Evolutionary conservation across 37 sponge, comb jelly and placozoan species (phyloP).

Genomic region (Geodia barretti): DNA sequence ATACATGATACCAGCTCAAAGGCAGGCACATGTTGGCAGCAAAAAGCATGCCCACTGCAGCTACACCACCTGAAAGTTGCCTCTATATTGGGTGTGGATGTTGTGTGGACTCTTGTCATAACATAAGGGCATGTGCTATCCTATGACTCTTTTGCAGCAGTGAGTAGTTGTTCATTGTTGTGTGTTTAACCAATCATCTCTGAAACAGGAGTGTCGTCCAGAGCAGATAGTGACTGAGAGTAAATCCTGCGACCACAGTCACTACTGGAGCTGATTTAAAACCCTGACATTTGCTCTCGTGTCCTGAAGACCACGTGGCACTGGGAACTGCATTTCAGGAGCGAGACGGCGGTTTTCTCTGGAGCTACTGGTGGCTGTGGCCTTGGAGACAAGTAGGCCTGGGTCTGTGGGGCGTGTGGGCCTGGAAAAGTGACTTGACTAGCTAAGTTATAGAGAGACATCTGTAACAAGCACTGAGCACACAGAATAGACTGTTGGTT

Average conservation of each 20-base stretch:
- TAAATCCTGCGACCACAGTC: constrained; percentile 75
- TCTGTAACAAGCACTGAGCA: too few relatives aligned
- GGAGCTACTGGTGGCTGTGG: constrained; percentile 85
- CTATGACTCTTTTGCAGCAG: background rate
- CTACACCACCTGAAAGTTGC: too few relatives aligned
- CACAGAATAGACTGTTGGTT: too few relatives aligned
- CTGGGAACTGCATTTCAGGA: constrained; percentile 89
- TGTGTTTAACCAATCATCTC: too few relatives aligned
- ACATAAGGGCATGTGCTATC: background rate
- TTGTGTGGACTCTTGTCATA: background rate
- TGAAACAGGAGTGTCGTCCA: constrained; percentile 89
- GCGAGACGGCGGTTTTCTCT: constrained; percentile 79
- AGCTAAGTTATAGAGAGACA: too few relatives aligned
- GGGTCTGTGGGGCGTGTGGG: too few relatives aligned
- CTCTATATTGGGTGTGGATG: too few relatives aligned
- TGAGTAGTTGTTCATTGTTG: background rate
- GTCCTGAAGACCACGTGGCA: constrained; percentile 69
- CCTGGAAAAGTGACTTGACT: too few relatives aligned
- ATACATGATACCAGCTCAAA: too few relatives aligned
- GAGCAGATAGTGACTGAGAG: constrained; percentile 87
- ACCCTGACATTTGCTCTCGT: constrained; percentile 80
- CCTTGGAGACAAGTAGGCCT: constrained; percentile 75
- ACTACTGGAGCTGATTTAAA: constrained; percentile 79
- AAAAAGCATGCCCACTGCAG: too few relatives aligned
- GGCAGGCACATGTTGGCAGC: too few relatives aligned